Evolutionary conservation across 2,113 vertebrate genomes (phyloP), one percentile per base, ranked within the genome.

Genomic region (Mobula birostris): DNA sequence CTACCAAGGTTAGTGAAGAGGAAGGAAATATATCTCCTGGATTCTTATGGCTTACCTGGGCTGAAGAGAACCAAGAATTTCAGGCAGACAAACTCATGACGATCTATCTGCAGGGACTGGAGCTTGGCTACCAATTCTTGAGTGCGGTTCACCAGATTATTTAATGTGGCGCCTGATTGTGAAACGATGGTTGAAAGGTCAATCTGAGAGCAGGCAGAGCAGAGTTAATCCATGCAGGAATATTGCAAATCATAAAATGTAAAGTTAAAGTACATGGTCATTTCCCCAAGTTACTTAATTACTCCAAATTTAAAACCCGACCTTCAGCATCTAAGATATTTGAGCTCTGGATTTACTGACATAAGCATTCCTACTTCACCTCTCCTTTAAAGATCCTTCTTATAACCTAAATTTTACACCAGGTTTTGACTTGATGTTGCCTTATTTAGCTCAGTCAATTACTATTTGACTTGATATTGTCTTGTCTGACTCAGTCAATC

Each of bases 51-150:
- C 94, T 95, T 94, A 95, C 97, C 97, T 1, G 97, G 97, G 94
- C 97, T 97, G 94, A 97, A 97, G n/a, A 97, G 96, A 48, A 97
- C 97, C 63, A 97, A 95, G 95, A 97, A 96, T 94, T 97, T 97
- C 6, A 97, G 96, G 94, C 97, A 97, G 80, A 97, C 96, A 96
- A 97, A 97, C 95, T 97, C 97, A 0, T 97, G 95, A 94, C 95
- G 96, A 96, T 97, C 97, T 29, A 97, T 95, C 74, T 97, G 96
- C 94, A 97, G 96, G 29, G 95, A 94, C 94, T 96, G 97, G 94
- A 97, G 95, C 95, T 97, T 97, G 74, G 95, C 95, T 56, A 97
- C 97, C 27, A 97, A 95, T 94, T 97, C 97, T 94, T 97, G 97
- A 5, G 96, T 95, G 77, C 97, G 96, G 27, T 96, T 96, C 94